Evolutionary conservation across 2,113 vertebrate genomes (phyloP).

Genomic region (Mionectes macconnelli): DNA sequence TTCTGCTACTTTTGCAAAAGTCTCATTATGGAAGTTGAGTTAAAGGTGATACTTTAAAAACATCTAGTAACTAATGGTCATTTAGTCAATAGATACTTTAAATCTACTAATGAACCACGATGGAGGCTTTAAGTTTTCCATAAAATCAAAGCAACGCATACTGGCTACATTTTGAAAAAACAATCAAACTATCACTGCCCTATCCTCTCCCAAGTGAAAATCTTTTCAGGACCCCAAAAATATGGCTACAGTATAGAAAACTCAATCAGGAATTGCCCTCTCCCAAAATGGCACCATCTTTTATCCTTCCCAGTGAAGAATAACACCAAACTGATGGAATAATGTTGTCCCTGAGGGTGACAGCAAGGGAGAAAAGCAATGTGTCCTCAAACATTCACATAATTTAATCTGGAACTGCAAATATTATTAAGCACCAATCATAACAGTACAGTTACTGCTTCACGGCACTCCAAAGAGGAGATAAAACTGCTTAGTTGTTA

Average conservation of each 20-base stretch:
- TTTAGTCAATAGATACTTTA: neutral
- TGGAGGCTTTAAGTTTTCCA: neutral
- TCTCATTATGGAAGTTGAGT: neutral
- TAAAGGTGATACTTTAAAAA: neutral
- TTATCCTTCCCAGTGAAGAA: neutral
- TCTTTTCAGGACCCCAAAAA: neutral
- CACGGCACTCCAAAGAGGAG: conserved; percentile 42
- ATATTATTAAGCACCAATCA: conserved; percentile 62
- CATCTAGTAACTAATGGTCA: neutral
- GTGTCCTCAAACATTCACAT: conserved; percentile 52
- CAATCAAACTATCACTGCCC: rapidly evolving
- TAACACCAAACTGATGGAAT: conserved; percentile 13
- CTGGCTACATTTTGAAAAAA: neutral
- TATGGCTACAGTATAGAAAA: neutral
- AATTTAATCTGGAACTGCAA: conserved; percentile 64
- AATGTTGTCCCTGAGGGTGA: conserved; percentile 15
- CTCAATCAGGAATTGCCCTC: neutral
- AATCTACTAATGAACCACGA: neutral
- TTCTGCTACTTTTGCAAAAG: neutral
- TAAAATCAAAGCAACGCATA: neutral
- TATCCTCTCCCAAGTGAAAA: neutral
- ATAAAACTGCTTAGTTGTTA: conserved; percentile 62
- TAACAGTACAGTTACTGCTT: conserved; percentile 46
- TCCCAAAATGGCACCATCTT: neutral
- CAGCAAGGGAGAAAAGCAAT: conserved; percentile 3